Evolutionary conservation across 2,888 invertebrate species (phyloP), one percentile per base, ranked within the genome.

Genomic region (Elysia crispata): DNA sequence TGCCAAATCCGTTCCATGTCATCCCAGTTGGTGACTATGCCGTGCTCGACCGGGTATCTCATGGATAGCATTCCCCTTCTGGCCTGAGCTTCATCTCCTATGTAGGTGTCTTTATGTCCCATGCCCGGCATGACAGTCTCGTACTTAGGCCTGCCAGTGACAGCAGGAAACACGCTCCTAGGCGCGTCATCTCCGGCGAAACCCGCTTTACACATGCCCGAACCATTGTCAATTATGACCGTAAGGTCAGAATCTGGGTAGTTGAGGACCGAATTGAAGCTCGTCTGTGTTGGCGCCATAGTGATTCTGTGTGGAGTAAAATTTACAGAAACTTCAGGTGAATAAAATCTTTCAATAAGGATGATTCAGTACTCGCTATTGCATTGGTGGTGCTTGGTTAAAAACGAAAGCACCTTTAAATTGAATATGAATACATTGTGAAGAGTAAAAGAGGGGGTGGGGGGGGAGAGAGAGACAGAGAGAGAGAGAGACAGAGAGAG

Each of bases 21-120:
- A 76, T 89, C 89, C 89, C 89, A 89, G 88, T 89, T 89, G 80
- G 89, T 89, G 81, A 89, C 89, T 72, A 89, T 88, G 67, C 89
- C 89, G 81, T 89, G 89, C 76, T 89, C 89, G 74, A 89, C 87
- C 62, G 89, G 89, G 84, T 89, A 89, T 76, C 73, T 5, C 30
- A 90, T 84, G 81, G 88, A 87, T 76, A 90, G 86, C 82, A 89
- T 87, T 83, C 89, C 89, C 84, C 89, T 85, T 85, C 88, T 89
- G 84, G 85, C 86, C 85, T 89, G 89, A 73, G 89, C 89, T 78
- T 89, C 89, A 79, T 89, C 89, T 54, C 89, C 89, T 5, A 89
- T 87, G 78, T 89, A 89, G 82, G 86, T 85, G 86, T 89, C 89
- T 77, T 88, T 88, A 82, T 87, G 86, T 57, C 87, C 88, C 89